Base-by-base conservation (phyloP, 2,888 invertebrate species). In the Drosophila melanosoma region DNA sequence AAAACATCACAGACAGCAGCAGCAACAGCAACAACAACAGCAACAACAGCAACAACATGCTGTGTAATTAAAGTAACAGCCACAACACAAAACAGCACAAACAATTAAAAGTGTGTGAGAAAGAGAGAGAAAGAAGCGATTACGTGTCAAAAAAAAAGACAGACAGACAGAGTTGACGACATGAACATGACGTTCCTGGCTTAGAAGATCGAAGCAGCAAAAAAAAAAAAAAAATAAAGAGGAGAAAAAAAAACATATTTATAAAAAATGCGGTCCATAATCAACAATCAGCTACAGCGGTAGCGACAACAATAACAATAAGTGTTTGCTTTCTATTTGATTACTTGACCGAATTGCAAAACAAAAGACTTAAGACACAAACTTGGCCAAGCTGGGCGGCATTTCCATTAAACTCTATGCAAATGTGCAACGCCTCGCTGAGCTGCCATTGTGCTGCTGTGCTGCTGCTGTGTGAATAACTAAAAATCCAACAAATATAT, bases 341-440 rank as follows among this genome's bases (percentile, higher is more conserved):
- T 85, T 85, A 74, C 76, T 83, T 85, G 85, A 83, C 87, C 87
- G 80, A 82, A 79, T 79, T 85, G 77, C 81, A 57, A 68, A 70
- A 76, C 88, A 83, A 90, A 83, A 86, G 87, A 83, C 86, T 88
- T 70, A 80, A 88, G 76, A 71, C 74, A 87, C 83, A 89, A 87
- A 75, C 86, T 72, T 67, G 82, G 69, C 72, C 59, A 51, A 49
- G 57, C 17, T 49, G 65, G 76, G 52, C 66, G 63, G 54, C 70
- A 80, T 66, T 77, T 77, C 73, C 77, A 80, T 88, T 76, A 70
- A 70, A 57, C 74, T 53, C 70, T 66, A 87, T 86, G 81, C 77
- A 85, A 85, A 87, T 89, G 80, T 84, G 89, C 89, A 87, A 89
- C 86, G 84, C 88, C 86, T 82, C 42, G 86, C 73, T 87, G 83